phyloP scores from a whole-genome alignment of 2,888 invertebrate species.

The Agrochola circellaris region DNA sequence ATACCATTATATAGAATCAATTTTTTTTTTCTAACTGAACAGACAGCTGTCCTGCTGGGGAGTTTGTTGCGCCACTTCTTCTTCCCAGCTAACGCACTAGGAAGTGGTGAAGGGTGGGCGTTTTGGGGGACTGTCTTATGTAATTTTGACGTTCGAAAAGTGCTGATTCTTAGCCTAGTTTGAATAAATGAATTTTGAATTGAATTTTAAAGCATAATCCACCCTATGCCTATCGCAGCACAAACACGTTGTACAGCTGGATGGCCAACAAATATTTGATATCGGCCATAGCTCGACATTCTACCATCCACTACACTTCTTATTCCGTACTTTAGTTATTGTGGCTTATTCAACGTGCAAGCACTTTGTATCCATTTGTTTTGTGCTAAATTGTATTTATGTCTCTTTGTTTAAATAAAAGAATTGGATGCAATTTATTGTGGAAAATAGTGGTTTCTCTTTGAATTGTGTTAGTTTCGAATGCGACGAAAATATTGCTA shows the following conservation, averaged over 20 bases:
- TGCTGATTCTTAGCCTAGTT: no score
- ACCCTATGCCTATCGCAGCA: conserved; percentile 27
- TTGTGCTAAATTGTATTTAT: conserved; percentile 44
- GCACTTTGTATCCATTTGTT: conserved; percentile 52
- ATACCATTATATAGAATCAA: no score
- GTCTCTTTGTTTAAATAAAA: conserved; percentile 39
- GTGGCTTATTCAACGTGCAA: conserved; percentile 42
- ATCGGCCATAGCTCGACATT: conserved; percentile 64
- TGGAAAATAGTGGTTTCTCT: not conserved
- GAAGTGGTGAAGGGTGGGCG: no score
- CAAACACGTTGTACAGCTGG: conserved; percentile 25
- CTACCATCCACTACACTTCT: conserved; percentile 46
- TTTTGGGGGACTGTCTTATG: no score
- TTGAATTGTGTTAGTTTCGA: not conserved
- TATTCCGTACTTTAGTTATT: conserved; percentile 41
- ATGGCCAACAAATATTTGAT: conserved; percentile 75
- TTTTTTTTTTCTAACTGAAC: no score
- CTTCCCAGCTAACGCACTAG: no score
- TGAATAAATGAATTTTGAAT: no score
- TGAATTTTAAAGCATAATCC: conserved; percentile 39
- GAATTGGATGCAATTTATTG: conserved; percentile 1
- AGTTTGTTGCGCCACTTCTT: no score
- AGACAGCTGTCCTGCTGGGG: no score
- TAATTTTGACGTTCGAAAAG: no score
- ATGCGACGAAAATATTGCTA: not conserved